These are phyloP conservation scores for Todus mexicanus DNA, from an alignment of 2,797 vertebrate species.

Conservation along the genomic window DNA sequence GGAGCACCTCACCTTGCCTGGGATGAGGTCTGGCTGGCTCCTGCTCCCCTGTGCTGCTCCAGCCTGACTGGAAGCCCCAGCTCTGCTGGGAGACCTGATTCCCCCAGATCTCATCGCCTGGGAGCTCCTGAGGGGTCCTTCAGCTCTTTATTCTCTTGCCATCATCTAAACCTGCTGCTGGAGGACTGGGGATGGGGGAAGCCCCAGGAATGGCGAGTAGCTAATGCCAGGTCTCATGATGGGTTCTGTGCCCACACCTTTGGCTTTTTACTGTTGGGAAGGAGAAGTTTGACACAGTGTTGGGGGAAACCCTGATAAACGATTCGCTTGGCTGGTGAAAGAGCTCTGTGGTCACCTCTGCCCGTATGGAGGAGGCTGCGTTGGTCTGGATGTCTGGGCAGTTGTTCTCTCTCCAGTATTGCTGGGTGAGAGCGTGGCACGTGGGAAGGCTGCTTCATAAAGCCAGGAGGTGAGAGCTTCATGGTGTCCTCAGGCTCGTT, in stretches of 20 bases:
- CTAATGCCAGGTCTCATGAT: neutral
- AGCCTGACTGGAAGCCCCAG: neutral
- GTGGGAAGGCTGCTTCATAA: neutral
- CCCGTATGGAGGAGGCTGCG: neutral
- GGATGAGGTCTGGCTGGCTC: no score
- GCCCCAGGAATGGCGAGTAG: neutral
- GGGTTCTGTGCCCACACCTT: neutral
- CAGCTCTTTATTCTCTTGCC: neutral
- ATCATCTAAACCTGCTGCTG: neutral
- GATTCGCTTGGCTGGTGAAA: neutral
- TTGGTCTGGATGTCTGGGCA: neutral
- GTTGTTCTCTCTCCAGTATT: neutral
- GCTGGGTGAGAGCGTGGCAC: neutral
- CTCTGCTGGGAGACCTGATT: neutral
- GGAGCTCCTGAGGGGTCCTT: neutral
- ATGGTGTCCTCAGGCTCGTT: neutral
- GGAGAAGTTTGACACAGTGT: neutral
- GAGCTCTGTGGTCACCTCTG: neutral
- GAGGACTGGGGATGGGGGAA: neutral
- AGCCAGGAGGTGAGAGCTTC: no score
- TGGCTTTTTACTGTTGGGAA: neutral
- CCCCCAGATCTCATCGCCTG: accelerated
- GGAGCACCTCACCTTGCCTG: neutral
- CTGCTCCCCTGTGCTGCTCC: neutral
- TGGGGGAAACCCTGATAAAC: neutral